Evolutionary conservation across 2,797 vertebrate species (phyloP).

Genomic region (Crenichthys baileyi): DNA sequence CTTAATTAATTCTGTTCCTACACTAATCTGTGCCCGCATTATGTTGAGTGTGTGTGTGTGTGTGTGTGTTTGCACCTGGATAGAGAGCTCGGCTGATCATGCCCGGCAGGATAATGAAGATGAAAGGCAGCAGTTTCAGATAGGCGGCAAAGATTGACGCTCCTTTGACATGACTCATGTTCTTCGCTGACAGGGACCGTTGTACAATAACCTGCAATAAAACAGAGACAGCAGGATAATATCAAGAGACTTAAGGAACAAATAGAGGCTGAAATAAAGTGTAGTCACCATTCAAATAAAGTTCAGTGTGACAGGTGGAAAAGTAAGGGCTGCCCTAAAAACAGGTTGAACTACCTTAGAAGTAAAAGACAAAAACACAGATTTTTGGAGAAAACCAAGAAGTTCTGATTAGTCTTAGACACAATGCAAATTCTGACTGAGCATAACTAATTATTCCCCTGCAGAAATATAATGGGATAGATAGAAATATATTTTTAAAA

Average conservation of each 20-base stretch:
- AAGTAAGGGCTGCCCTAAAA: no score
- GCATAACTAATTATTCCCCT: not conserved
- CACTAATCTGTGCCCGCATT: constrained; percentile 10
- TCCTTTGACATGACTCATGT: constrained; percentile 90
- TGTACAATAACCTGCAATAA: constrained; percentile 89
- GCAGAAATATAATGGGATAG: not conserved
- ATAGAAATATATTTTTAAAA: not conserved
- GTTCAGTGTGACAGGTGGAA: no score
- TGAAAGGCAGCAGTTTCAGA: constrained; percentile 92
- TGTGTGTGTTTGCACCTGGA: constrained; percentile 82
- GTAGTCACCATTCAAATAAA: not conserved
- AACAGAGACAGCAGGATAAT: not conserved
- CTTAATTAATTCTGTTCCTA: constrained; percentile 10
- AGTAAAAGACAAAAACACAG: not conserved
- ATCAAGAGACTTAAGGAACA: not conserved
- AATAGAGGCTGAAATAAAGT: not conserved
- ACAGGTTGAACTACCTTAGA: not conserved
- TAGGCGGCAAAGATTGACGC: constrained; percentile 91
- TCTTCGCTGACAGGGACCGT: constrained; percentile 89
- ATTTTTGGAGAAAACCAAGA: not conserved
- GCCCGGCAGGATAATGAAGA: constrained; percentile 90
- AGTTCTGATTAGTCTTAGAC: not conserved
- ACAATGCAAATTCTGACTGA: not conserved
- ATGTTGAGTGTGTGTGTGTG: constrained; percentile 10
- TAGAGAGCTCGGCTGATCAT: constrained; percentile 95